Evolutionary conservation across 2,888 invertebrate species (phyloP).

Genomic region (Spisula solida): DNA sequence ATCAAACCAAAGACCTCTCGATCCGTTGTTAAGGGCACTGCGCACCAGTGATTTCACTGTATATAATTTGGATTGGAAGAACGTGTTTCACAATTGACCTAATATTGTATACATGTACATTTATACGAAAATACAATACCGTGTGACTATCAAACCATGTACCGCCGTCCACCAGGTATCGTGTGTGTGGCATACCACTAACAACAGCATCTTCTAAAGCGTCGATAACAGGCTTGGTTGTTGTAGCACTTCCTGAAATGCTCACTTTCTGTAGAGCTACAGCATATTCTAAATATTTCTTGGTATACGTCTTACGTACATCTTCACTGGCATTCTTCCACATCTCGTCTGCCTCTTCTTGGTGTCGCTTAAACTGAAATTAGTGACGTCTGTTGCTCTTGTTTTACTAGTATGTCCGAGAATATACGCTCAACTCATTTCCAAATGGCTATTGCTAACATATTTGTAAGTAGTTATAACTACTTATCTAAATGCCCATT

Average conservation of each 20-base stretch:
- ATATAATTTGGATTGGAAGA: too few species aligned
- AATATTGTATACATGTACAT: too few species aligned
- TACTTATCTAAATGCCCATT: too few species aligned
- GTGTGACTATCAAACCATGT: conserved; percentile 44
- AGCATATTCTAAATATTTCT: conserved; percentile 61
- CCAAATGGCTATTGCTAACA: too few species aligned
- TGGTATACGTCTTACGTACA: conserved; percentile 65
- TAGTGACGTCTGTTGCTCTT: neutral
- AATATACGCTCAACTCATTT: too few species aligned
- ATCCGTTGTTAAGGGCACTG: too few species aligned
- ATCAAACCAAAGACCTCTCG: too few species aligned
- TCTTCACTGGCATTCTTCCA: conserved; percentile 70
- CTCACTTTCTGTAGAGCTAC: conserved; percentile 39
- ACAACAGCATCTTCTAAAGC: conserved; percentile 71
- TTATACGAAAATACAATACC: neutral
- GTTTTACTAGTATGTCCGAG: neutral
- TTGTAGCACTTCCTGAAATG: conserved; percentile 43
- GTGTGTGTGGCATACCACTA: conserved; percentile 65
- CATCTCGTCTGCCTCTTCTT: conserved; percentile 67
- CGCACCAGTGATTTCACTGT: too few species aligned
- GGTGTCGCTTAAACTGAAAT: conserved; percentile 62
- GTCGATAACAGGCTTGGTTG: conserved; percentile 72
- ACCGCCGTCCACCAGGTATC: conserved; percentile 72
- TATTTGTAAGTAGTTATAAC: too few species aligned
- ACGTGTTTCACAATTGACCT: too few species aligned